Conservation (phyloP, 2,113 vertebrate genomes). For the Eretmochelys imbricata region DNA sequence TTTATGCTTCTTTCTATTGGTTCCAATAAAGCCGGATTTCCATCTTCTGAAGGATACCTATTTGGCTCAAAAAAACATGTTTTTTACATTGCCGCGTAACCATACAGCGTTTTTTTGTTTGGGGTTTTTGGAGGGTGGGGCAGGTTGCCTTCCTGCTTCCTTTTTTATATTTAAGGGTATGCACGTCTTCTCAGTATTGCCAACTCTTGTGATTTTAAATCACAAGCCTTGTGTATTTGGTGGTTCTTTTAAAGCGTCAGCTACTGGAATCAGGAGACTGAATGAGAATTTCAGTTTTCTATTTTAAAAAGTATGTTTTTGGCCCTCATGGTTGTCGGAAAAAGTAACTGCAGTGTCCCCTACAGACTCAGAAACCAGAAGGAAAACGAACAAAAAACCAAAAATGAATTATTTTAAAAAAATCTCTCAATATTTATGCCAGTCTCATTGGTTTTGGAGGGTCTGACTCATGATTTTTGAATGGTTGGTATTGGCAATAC, state of each 20-base stretch:
- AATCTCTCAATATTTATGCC: not conserved
- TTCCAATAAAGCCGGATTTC: not conserved
- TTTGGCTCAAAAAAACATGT: not conserved
- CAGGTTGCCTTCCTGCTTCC: not conserved
- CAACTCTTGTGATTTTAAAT: not conserved
- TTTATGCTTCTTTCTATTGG: not conserved
- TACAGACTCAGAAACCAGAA: not conserved
- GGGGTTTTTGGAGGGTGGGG: not conserved
- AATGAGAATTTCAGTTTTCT: not conserved
- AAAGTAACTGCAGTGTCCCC: not conserved
- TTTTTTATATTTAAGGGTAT: not conserved
- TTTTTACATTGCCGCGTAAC: not conserved
- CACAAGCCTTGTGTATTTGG: not conserved
- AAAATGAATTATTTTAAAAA: not conserved
- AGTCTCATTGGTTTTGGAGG: not conserved
- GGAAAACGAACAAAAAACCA: not conserved
- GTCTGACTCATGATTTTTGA: not conserved
- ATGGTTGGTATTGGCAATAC: not conserved
- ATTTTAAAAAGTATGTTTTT: not conserved
- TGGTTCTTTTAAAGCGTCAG: not conserved
- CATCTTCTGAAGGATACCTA: accelerated
- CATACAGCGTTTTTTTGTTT: not conserved
- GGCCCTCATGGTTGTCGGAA: accelerated
- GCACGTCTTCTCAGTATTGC: not conserved
- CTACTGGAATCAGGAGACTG: not conserved